phyloP scores from a whole-genome alignment of 2,797 vertebrate species.

The Perodicticus potto region DNA sequence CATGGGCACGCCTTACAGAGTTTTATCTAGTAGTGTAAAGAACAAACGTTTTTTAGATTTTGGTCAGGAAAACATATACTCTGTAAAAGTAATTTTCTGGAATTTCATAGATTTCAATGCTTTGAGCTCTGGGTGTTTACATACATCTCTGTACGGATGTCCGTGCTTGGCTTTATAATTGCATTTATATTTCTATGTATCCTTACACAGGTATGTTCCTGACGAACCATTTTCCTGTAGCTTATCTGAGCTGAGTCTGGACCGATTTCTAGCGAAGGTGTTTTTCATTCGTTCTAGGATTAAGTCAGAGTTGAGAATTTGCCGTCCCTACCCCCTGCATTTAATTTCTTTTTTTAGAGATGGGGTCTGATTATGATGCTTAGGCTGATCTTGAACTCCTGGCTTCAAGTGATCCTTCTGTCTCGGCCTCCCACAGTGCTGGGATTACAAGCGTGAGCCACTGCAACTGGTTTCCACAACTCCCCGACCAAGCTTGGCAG shows the following conservation, averaged over 20 bases:
- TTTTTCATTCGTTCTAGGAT: background rate
- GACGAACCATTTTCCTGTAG: background rate
- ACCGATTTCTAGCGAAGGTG: background rate
- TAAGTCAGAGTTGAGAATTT: background rate
- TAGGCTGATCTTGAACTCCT: background rate
- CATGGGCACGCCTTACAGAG: background rate
- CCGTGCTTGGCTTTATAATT: background rate
- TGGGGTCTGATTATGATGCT: background rate
- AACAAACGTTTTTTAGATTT: constrained; percentile 20
- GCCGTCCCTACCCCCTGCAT: background rate
- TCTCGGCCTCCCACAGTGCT: no score
- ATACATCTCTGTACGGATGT: background rate
- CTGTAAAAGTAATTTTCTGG: background rate
- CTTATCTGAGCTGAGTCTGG: background rate
- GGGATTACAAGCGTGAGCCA: no score
- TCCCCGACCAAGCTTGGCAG: background rate
- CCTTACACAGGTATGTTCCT: no score
- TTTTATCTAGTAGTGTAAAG: constrained; percentile 48
- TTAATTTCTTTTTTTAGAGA: background rate
- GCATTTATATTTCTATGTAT: background rate
- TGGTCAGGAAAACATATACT: background rate
- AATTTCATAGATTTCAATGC: background rate
- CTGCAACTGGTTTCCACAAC: no score
- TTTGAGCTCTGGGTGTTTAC: background rate
- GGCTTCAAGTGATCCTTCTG: background rate